Base-by-base conservation (phyloP, 1,140 invertebrate genomes). In the Microplitis demolitor region DNA sequence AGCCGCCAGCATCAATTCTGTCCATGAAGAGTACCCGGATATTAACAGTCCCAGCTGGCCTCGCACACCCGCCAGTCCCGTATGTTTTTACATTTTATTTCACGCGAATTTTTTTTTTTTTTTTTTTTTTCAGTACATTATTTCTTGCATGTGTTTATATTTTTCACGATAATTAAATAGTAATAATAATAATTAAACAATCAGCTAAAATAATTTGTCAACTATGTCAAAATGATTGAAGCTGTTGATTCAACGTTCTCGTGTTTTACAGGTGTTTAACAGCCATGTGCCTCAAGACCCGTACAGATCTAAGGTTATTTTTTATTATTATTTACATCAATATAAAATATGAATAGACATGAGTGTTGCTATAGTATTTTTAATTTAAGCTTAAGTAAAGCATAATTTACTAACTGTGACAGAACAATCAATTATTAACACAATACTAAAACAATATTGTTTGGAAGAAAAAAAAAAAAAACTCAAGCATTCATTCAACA, bases 21-120 rank as follows among this genome's bases (percentile, higher is more conserved):
- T 92, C 80, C 95, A 96, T 81, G 96, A 98, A 81, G 96, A 98
- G 80, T 97, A 96, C 88, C 90, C 92, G 16, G 95, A 96, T 84
- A 92, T 95, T 79, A 94, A 91, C 83, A 95, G 93, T 83, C 95
- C 96, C 71, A 92, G 93, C 80, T 95, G 94, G 94, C 91, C 94
- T 67, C 90, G 95, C 78, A 95, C 96, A 77, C 94, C 95, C 78
- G 95, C 95, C 83, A 96, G 95, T 91, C 94, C 95, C 82, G 95
- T 96, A 91, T 90, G 91, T 87, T 70, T 71, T 76, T 60, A 8
- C 61, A 60, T 63, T 53, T 16, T 76, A 34, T 24, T 9, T 24
- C 24, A 24, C 9, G n/a, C 16, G 56, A 68, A 35, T 67, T 9
- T 50, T 34, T 53, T 53, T 35, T 4, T 51, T 1, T 54, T 31